Percentiles rank a stretch among this genome's conserved stretches.
Conservation (phyloP, 2,797 vertebrate species). For the Enteromius trimaculatus region DNA sequence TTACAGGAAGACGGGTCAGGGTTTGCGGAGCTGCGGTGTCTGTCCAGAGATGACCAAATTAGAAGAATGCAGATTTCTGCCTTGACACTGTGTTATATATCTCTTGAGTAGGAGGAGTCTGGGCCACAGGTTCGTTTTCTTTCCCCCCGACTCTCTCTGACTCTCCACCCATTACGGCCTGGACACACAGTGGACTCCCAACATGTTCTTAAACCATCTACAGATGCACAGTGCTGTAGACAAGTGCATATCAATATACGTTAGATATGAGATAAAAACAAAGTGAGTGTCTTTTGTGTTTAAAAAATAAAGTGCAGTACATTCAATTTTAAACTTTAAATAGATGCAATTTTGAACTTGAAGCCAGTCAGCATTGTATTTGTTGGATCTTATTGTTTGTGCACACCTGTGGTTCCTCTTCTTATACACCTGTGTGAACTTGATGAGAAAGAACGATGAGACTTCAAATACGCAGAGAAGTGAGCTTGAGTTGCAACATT, state of each 20-base stretch:
- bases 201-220: background rate
- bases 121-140: slow-evolving; percentile 63
- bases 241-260: background rate
- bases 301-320: background rate
- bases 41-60: slow-evolving; percentile 66
- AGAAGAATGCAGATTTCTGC: slow-evolving; percentile 66
- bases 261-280: background rate
- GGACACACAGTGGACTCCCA: slow-evolving; percentile 3
- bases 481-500: background rate
- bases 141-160: slow-evolving; percentile 57
- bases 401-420: background rate
- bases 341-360: background rate
- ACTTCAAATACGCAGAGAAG: background rate
- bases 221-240: background rate
- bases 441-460: background rate
- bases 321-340: background rate
- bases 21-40: slow-evolving; percentile 49
- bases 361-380: background rate
- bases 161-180: slow-evolving; percentile 72
- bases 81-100: slow-evolving; percentile 76
- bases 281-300: background rate
- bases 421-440: background rate
- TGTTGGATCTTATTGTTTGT: background rate
- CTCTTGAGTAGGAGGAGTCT: slow-evolving; percentile 71
- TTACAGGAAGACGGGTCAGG: slow-evolving; percentile 48